phyloP scores from a whole-genome alignment of 2,113 vertebrate genomes.

The Rallus limicola region DNA sequence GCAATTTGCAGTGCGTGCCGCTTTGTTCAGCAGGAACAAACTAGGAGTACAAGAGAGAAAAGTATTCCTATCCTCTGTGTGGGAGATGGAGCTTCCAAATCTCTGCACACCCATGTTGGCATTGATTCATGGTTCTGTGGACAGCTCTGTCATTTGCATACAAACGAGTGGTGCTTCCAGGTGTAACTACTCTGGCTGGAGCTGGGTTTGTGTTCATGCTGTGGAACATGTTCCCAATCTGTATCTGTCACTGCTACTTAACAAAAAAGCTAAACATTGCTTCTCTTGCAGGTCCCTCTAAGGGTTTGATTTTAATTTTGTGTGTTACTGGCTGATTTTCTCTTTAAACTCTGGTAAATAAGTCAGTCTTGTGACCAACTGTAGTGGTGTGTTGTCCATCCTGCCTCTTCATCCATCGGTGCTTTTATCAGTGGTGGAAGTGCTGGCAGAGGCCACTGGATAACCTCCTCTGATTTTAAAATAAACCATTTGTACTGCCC shows the following conservation, averaged over 20 bases:
- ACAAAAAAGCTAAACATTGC: not conserved
- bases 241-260: not conserved
- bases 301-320: not conserved
- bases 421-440: not conserved
- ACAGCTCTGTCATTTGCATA: not conserved
- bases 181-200: not conserved
- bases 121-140: not conserved
- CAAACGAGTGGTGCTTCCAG: not conserved
- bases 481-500: not conserved
- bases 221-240: not conserved
- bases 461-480: slow-evolving; percentile 5
- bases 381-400: not conserved
- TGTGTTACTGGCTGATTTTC: not conserved
- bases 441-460: not conserved
- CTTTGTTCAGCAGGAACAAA: not conserved
- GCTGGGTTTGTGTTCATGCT: not conserved
- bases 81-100: not conserved
- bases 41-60: not conserved
- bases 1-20: not conserved
- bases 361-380: not conserved
- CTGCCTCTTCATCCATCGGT: not conserved
- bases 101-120: not conserved
- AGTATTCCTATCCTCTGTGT: not conserved
- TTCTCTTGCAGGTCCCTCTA: not conserved
- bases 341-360: not conserved